Base-by-base conservation (phyloP, 2,888 invertebrate genomes). In the Chloroclystis v-ata region DNA sequence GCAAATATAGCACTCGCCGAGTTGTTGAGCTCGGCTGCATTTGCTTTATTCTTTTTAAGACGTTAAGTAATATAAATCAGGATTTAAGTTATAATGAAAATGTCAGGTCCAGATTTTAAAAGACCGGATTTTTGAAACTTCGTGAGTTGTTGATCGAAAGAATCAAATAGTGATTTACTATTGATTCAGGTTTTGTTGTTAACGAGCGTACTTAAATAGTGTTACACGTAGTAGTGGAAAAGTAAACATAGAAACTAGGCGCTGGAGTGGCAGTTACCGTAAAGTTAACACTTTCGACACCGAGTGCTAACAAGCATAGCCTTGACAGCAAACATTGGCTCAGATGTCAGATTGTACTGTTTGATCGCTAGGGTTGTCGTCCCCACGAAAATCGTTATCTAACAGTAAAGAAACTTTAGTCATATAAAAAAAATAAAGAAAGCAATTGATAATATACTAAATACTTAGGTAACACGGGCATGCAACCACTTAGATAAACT, bases 241-340 rank as follows among this genome's bases (percentile, higher is more conserved):
- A 26, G 29, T 20, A 45, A 35, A 46, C 28, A 43, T 30, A 25
- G 33, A 39, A 51, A 38, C 8, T 28, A 33, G 35, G 25, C 38
- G 24, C 26, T 28, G 24, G 43, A 42, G 20, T 33, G 32, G 37
- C 37, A 37, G 26, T 32, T 42, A 42, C 38, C 42, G 28, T 39
- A 35, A 28, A 9, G 43, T 43, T 48, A 32, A 39, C 45, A 52
- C 53, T 47, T 57, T 46, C 41, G 24, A 43, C 43, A 30, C 12
- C 37, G 41, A 29, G 37, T 47, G 54, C 51, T 56, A 54, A 53
- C 40, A 37, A 47, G 42, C 30, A 38, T 43, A 48, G 45, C 59
- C 59, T 59, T 59, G 49, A 47, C 50, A 30, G 46, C 33, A 44
- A 49, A 50, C 47, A 49, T 37, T 47, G 46, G 49, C 51, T 52